Percentiles rank a stretch among this genome's conserved stretches.
phyloP scores from a whole-genome alignment of 2,888 invertebrate genomes.

The Amphiduros pacificus region DNA sequence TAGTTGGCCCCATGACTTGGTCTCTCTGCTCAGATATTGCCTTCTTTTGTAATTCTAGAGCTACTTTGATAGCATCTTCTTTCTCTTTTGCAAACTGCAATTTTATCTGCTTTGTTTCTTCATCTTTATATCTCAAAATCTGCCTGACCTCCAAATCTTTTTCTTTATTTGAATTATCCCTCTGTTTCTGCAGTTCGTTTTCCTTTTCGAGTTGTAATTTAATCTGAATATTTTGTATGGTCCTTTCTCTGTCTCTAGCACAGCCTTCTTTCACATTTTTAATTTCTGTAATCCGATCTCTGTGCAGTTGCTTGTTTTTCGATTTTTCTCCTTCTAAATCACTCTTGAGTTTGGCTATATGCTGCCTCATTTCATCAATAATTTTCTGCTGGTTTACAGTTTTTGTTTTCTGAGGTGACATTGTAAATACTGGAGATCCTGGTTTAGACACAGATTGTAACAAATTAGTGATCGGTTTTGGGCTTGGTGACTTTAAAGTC shows the following conservation, averaged over 20 bases:
- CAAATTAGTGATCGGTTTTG: too few species aligned
- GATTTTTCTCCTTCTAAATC: slow-evolving; percentile 46
- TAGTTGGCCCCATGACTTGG: background rate
- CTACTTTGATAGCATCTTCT: slow-evolving; percentile 39
- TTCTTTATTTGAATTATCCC: slow-evolving; percentile 40
- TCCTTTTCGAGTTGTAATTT: slow-evolving; percentile 38
- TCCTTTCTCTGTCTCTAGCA: slow-evolving; percentile 39
- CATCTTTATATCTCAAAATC: slow-evolving; percentile 47
- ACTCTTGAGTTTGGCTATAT: slow-evolving; percentile 25
- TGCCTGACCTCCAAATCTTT: slow-evolving; percentile 48
- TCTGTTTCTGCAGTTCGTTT: slow-evolving; percentile 38
- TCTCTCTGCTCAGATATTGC: slow-evolving; percentile 15
- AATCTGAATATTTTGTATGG: slow-evolving; percentile 34
- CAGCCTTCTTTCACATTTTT: slow-evolving; percentile 38
- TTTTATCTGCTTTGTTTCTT: slow-evolving; percentile 40
- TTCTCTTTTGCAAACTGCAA: slow-evolving; percentile 35
- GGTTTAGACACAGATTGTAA: too few species aligned
- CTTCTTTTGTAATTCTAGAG: slow-evolving; percentile 38
- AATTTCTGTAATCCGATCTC: slow-evolving; percentile 45
- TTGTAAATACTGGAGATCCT: background rate
- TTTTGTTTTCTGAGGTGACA: slow-evolving; percentile 5
- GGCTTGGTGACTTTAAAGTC: background rate
- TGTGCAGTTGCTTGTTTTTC: slow-evolving; percentile 40
- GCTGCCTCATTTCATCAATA: slow-evolving; percentile 23
- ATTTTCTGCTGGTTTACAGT: slow-evolving; percentile 17